Base-by-base conservation (phyloP, 1,140 invertebrate genomes). In the Trichomalopsis sarcophagae region DNA sequence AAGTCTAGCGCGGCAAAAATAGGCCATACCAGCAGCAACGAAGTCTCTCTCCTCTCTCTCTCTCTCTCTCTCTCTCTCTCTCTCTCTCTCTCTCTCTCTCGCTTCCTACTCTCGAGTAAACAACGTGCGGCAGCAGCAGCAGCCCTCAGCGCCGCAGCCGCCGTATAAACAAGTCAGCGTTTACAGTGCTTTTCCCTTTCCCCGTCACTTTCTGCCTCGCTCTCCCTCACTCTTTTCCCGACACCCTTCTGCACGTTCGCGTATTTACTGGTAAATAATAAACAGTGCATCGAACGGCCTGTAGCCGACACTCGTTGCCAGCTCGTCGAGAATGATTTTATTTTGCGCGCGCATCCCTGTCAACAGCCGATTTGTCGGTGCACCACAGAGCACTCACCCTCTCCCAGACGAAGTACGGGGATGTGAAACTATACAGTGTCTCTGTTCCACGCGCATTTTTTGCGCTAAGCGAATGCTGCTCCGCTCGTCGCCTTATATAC, bases 241-340 rank as follows among this genome's bases (percentile, higher is more conserved):
- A 10, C 23, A 30, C 10, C 23, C 23, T 9, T 3, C 30, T 30
- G 9, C 27, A n/a, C 23, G 23, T 33, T 30, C 23, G 27, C 68
- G 68, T 33, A 33, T 71, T 71, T 71, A 71, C 68, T 13, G 68
- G 10, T 71, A 71, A 71, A 71, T 71, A 71, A 71, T 71, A 33
- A 71, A 71, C 68, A 71, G 30, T 17, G 68, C 68, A 71, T 71
- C 23, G 23, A 33, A 30, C 23, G 68, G 68, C 68, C 30, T 33
- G 68, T 71, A 14, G 68, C 13, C 50, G 17, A 17, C 55, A 21
- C 4, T 21, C 0, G 11, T 21, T 21, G 55, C 55, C 21, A 62
- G 21, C 55, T 7, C 21, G 1, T 2, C 21, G 55, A 62, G 55
- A n/a, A 62, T 62, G 21, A 62, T 62, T 62, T 62, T 62, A 62